phyloP scores from a whole-genome alignment of 2,797 vertebrate species.

The Sebastes aleutianus region DNA sequence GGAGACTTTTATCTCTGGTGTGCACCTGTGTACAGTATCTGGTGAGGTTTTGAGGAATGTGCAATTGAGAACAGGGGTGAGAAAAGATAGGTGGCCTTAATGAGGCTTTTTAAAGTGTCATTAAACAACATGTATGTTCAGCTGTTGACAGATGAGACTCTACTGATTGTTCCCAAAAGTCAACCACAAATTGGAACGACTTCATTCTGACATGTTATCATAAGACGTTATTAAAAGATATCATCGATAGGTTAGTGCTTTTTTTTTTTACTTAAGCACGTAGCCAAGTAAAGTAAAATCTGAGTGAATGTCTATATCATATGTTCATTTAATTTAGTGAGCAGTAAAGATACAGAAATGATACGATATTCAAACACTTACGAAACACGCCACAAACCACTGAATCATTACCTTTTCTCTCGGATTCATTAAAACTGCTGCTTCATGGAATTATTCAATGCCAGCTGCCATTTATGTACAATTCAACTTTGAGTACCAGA shows the following conservation, averaged over 20 bases:
- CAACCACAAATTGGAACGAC: conserved; percentile 35
- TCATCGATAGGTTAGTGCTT: background rate
- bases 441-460: conserved; percentile 55
- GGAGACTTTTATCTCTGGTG: conserved; percentile 41
- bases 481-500: conserved; percentile 43
- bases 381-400: conserved; percentile 47
- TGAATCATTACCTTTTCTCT: conserved; percentile 39
- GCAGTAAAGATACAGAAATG: conserved; percentile 26
- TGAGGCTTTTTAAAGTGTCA: conserved; percentile 65
- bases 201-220: conserved; percentile 50
- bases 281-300: conserved; percentile 39
- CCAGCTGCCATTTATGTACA: conserved; percentile 45
- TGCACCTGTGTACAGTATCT: conserved; percentile 67
- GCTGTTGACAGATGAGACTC: conserved; percentile 62
- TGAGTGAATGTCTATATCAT: conserved; percentile 21
- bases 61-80: conserved; percentile 46
- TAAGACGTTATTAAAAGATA: conserved; percentile 42
- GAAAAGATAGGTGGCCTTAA: conserved; percentile 55
- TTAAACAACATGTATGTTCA: conserved; percentile 50
- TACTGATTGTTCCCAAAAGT: conserved; percentile 37
- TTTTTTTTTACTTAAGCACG: conserved; percentile 6
- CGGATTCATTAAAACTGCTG: conserved; percentile 55
- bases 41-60: conserved; percentile 58
- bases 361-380: conserved; percentile 37
- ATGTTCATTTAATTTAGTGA: conserved; percentile 44